Conservation (phyloP, 2,797 vertebrate species). For the Erethizon dorsatum region DNA sequence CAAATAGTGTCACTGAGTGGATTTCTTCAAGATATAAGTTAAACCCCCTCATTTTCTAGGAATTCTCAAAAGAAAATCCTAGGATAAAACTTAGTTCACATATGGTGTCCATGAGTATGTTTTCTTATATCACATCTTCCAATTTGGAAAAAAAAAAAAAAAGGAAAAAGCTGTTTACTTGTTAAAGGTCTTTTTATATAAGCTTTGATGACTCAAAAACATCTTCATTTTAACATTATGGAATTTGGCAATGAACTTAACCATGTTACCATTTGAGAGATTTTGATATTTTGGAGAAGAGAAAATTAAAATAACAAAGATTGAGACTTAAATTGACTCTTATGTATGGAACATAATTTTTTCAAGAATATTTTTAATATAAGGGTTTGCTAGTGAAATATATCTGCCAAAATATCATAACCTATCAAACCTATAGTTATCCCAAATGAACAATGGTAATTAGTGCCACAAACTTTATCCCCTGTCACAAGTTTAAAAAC, state of each 20-base stretch:
- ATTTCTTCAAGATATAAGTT: conserved; percentile 66
- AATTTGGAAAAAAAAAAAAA: conserved; percentile 62
- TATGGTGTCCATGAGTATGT: conserved; percentile 81
- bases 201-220: conserved; percentile 86
- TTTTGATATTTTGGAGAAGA: conserved; percentile 83
- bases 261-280: conserved; percentile 83
- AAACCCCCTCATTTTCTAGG: conserved; percentile 80
- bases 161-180: conserved; percentile 83
- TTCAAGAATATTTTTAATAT: conserved; percentile 74
- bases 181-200: conserved; percentile 86
- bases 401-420: conserved; percentile 53
- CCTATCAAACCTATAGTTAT: conserved; percentile 67
- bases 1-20: conserved; percentile 28
- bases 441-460: conserved; percentile 66
- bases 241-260: conserved; percentile 82
- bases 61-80: conserved; percentile 84
- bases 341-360: conserved; percentile 75
- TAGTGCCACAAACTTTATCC: conserved; percentile 36
- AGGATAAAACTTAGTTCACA: conserved; percentile 82
- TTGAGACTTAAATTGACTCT: conserved; percentile 77
- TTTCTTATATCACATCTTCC: conserved; percentile 86
- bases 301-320: conserved; percentile 81
- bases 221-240: conserved; percentile 84
- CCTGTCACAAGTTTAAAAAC: not conserved
- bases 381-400: conserved; percentile 70